phyloP scores from a whole-genome alignment of 2,888 invertebrate genomes.

The Scaptomyza parva region DNA sequence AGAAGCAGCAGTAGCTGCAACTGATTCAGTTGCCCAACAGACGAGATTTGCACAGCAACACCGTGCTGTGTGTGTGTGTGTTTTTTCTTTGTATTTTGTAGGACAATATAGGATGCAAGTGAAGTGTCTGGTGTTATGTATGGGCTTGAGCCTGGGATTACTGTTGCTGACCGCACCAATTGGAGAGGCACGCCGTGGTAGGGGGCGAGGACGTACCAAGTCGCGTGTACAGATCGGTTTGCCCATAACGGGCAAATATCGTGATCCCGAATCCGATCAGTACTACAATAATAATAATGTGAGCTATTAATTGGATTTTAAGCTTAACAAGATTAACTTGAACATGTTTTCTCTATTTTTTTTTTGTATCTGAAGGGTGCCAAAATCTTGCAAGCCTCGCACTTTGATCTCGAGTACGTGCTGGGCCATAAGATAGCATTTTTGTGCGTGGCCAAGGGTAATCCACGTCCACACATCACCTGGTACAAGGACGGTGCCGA shows the following conservation, averaged over 20 bases:
- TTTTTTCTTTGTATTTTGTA: not conserved
- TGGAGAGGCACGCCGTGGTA: slow-evolving; percentile 88
- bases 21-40: slow-evolving; percentile 69
- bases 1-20: slow-evolving; percentile 37
- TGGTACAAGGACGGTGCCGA: slow-evolving; percentile 98
- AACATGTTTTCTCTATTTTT: slow-evolving; percentile 21
- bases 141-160: slow-evolving; percentile 82
- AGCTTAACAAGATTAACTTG: not conserved
- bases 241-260: slow-evolving; percentile 94
- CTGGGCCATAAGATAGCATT: slow-evolving; percentile 97
- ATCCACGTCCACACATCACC: slow-evolving; percentile 95
- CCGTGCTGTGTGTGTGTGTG: slow-evolving; percentile 13
- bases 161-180: slow-evolving; percentile 83
- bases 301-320: slow-evolving; percentile 39
- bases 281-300: slow-evolving; percentile 95
- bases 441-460: slow-evolving; percentile 95
- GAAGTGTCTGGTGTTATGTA: slow-evolving; percentile 73
- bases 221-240: slow-evolving; percentile 94
- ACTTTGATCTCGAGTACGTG: slow-evolving; percentile 97
- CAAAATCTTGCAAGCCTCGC: slow-evolving; percentile 94
- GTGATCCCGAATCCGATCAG: slow-evolving; percentile 95
- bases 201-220: slow-evolving; percentile 90
- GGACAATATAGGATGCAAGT: slow-evolving; percentile 73
- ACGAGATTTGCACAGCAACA: slow-evolving; percentile 73
- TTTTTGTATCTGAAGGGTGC: slow-evolving; percentile 94